Conservation (phyloP, 2,113 vertebrate genomes). For the Sebastes schlegelii region DNA sequence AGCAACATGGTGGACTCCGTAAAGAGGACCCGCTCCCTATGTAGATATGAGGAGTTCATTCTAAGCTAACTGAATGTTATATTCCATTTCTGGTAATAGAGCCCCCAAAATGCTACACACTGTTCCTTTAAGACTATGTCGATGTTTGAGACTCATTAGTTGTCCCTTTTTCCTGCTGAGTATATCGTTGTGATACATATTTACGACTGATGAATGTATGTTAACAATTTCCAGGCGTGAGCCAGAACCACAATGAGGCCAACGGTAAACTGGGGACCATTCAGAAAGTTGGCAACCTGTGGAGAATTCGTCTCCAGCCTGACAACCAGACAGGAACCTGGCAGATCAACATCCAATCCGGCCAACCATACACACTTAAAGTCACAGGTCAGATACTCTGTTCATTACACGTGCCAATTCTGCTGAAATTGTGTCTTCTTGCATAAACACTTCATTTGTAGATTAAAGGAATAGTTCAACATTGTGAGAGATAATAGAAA, state of each 20-base stretch:
- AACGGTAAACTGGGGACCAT: slow-evolving; percentile 75
- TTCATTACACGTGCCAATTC: background rate
- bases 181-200: background rate
- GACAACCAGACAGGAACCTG: slow-evolving; percentile 67
- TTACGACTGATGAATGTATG: background rate
- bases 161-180: background rate
- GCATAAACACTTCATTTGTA: background rate
- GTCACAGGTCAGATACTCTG: slow-evolving; percentile 73
- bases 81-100: too few species aligned
- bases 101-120: too few species aligned
- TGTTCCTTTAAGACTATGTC: background rate
- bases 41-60: too few species aligned
- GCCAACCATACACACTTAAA: slow-evolving; percentile 78
- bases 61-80: too few species aligned
- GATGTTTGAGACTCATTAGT: too few species aligned
- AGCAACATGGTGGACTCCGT: too few species aligned
- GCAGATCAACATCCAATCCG: slow-evolving; percentile 70
- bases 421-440: background rate
- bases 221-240: slow-evolving; percentile 61
- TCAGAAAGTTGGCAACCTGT: slow-evolving; percentile 77
- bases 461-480: background rate
- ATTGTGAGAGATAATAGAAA: background rate
- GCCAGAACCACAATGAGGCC: slow-evolving; percentile 53
- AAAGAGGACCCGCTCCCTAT: too few species aligned
- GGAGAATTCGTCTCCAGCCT: slow-evolving; percentile 63